Evolutionary conservation across 64 coral and sea anemone species (phyloP), one percentile per base, ranked within the genome.

Genomic region (Orbicella faveolata): DNA sequence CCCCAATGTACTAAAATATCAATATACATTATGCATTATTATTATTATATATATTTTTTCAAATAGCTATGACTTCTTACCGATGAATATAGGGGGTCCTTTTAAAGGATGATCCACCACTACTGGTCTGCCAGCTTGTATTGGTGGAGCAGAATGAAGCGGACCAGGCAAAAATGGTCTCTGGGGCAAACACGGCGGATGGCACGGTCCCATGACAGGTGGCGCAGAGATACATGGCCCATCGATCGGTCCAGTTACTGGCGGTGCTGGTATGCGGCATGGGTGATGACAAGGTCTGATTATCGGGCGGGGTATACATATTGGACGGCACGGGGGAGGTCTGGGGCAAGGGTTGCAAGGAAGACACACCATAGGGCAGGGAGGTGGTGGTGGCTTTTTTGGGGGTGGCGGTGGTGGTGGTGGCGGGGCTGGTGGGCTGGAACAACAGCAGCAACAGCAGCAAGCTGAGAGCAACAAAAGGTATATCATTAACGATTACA

Each of bases 51-150:
- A 30, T 3, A 6, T 48, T 6, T 48, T 48, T 48, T 83, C 13
- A 65, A 67, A 7, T 48, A 44, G 13, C 9, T 37, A 68, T 13
- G 0, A n/a, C 3, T n/a, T 37, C 36, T 63, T 63, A 79, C 89
- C 78, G 39, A 81, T 85, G 64, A 85, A 85, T 85, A 85, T 85
- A 33, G 82, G 39, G 25, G 82, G 82, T 15, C 82, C 82, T 16
- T 21, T 68, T 52, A 85, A 19, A 1, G 82, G 82, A 39, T 85
- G 82, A 52, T 85, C 82, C 65, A 85, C 82, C 23, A 85, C 44
- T 4, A 85, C 41, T 53, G 82, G 64, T 52, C 64, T 41, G 21
- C 52, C 53, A 61, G 67, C 26, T 13, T 41, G 9, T 9, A 82
- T 34, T 3, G 79, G 87, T 15, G 87, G 57, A 15, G 75, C 74